Base-by-base conservation (phyloP, 1,140 invertebrate genomes). In the Apis dorsata region DNA sequence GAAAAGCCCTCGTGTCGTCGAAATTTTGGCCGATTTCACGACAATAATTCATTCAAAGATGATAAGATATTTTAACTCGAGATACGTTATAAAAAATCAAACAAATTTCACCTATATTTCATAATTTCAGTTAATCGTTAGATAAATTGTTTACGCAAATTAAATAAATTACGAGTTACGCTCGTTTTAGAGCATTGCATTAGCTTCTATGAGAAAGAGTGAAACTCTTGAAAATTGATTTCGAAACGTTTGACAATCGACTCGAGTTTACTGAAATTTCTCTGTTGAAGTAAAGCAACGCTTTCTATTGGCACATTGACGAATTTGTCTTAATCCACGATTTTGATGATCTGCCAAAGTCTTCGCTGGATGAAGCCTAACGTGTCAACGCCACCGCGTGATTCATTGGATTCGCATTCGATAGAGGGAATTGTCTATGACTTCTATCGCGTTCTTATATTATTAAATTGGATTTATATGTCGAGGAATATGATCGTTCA, bases 301-400 rank as follows among this genome's bases (percentile, higher is more conserved):
- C 24, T 21, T 44, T 34, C 73, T 66, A 85, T 85, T 69, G 80
- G 74, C 73, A 73, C 81, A 68, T 84, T 15, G 70, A 81, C 24
- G 34, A 34, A 34, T 63, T 65, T 21, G 12, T 24, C 19, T 59
- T 17, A 66, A 85, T 81, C 49, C 44, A 34, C 53, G 68, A 76
- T 66, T 78, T 87, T 89, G 87, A 89, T 57, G 34, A 3, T 71
- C 60, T 87, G 87, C 87, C 87, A 88, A 81, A 60, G n/a, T 53
- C n/a, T 19, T 17, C 34, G 28, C 55, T 62, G 78, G 57, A 84
- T 21, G 83, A 55, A 62, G 69, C 28, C 49, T 34, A 70, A 62
- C n/a, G 49, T 70, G 78, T 81, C 63, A 62, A 59, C 79, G 71
- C 57, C 62, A 62, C 60, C 51, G 28, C 34, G 49, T 70, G 74